Conservation (phyloP, 2,797 vertebrate genomes). For the Manis crassicaudata region DNA sequence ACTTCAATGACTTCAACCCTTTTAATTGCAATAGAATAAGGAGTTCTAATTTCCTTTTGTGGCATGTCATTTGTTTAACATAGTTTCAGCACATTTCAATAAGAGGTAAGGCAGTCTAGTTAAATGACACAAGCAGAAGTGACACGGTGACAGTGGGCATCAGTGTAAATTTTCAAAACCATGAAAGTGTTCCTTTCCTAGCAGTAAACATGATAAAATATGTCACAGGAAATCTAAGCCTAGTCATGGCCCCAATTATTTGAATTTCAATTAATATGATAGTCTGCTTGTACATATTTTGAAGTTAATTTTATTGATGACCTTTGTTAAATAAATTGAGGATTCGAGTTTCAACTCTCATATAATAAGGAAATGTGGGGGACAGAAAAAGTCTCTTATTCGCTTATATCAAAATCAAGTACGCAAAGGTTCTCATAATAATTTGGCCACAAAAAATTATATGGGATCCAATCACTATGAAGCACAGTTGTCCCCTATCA, state of each 20-base stretch:
- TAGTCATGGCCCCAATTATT: not conserved
- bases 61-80: not conserved
- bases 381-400: not conserved
- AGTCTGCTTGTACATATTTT: not conserved
- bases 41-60: not conserved
- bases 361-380: not conserved
- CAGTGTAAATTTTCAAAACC: not conserved
- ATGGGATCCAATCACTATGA: not conserved
- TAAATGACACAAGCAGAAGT: not conserved
- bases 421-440: not conserved
- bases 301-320: not conserved
- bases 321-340: not conserved
- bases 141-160: not conserved
- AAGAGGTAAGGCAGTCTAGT: not conserved
- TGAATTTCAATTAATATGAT: constrained; percentile 29
- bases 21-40: not conserved
- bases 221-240: not conserved
- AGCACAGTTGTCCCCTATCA: not conserved
- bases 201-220: not conserved
- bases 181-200: not conserved
- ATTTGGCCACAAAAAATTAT: not conserved
- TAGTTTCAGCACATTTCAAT: not conserved
- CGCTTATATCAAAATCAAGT: constrained; percentile 13
- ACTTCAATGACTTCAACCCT: not conserved
- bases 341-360: not conserved